Evolutionary conservation across 2,113 vertebrate species (phyloP), one percentile per base, ranked within the genome.

Genomic region (Oncorhynchus mykiss): DNA sequence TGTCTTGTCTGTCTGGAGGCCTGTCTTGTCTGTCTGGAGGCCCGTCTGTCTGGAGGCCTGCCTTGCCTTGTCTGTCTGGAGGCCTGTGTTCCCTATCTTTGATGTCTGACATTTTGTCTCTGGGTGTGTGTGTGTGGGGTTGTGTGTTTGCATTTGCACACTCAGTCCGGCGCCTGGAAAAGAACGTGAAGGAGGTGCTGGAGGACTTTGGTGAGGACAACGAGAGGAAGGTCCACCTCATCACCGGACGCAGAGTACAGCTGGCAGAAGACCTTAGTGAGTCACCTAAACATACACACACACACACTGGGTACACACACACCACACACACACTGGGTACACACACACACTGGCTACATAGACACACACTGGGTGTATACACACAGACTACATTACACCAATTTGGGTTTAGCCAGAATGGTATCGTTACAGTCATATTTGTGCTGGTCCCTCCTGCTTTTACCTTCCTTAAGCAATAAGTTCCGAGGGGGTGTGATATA

Each of bases 261-360:
- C 93, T 99, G 11, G 97, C 97, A 0, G 97, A 99, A 85, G 97
- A 99, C 92, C 97, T 99, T 88, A 99, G 97, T 99, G 92, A 99
- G 97, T 95, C 18, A 70, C 49, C 64, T 12, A 11, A 45, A 22
- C 57, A 16, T 20, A 16, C 34, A 39, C 29, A 31, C 29, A 31
- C 29, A 31, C 4, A 31, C 29, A 31, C 29, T n/a, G n/a, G n/a
- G n/a, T n/a, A 31, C 29, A 31, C 29, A 31, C 29, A 29, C 27
- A 29, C 27, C 22, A 24, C 29, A 39, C 34, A 39, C 34, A 39
- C 34, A 39, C 7, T 9, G 34, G 1, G 7, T 9, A 34, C 5
- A 34, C 6, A 34, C 31, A 34, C 29, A 39, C 39, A 39, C 8
- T 7, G 34, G 6, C 1, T 34, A 39, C 7, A 39, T 2, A 39